Percentiles rank a stretch among this genome's conserved stretches.
phyloP scores from a whole-genome alignment of 2,888 invertebrate species.

The Rotaria macrura region DNA sequence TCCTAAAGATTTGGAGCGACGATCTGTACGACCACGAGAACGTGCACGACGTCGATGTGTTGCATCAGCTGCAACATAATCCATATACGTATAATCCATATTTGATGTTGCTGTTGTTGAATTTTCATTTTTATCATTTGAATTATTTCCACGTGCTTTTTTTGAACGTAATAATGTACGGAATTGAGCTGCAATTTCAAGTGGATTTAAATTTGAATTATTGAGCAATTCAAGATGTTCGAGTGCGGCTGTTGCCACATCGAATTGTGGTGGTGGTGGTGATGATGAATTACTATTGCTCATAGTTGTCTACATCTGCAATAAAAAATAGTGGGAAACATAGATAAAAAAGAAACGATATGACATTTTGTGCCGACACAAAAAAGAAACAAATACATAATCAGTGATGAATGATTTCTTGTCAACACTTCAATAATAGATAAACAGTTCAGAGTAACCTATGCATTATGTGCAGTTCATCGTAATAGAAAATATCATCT shows the following conservation, averaged over 20 bases:
- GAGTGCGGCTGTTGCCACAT: not conserved
- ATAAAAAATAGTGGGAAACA: not conserved
- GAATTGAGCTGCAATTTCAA: not conserved
- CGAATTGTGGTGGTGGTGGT: not conserved
- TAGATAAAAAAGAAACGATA: not conserved
- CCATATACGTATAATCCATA: not conserved
- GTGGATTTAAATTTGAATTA: not conserved
- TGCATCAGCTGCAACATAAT: not conserved
- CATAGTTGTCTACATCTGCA: not conserved
- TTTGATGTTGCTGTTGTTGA: not conserved
- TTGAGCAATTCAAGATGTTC: constrained; percentile 19
- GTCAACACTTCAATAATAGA: not conserved
- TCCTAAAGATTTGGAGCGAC: constrained; percentile 9
- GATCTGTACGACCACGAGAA: not conserved
- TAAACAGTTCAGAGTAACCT: not conserved
- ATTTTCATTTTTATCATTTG: not conserved
- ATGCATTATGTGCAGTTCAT: not conserved
- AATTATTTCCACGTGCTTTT: not conserved
- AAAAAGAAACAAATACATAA: not conserved
- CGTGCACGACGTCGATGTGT: constrained; percentile 2
- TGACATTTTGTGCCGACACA: not conserved
- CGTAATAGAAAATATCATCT: not conserved
- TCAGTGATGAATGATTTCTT: not conserved
- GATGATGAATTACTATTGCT: not conserved
- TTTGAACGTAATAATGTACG: not conserved